Conservation (phyloP, 2,113 vertebrate genomes). For the Cariama cristata region DNA sequence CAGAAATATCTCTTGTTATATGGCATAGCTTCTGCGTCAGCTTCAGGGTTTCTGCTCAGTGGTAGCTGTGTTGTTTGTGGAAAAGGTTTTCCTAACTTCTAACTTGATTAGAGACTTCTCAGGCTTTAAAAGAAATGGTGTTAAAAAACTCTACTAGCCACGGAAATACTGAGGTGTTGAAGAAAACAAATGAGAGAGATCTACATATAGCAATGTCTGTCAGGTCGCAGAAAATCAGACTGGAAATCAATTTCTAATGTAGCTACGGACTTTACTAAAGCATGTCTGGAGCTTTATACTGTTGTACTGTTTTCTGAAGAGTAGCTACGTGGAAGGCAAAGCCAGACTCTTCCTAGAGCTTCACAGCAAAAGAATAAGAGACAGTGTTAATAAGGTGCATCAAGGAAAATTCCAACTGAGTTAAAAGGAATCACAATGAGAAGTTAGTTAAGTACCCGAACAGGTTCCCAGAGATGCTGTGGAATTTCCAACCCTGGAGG, state of each 20-base stretch:
- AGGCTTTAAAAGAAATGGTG: not conserved
- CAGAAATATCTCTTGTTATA: not conserved
- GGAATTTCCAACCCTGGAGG: not conserved
- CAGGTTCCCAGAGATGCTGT: not conserved
- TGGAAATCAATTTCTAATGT: not conserved
- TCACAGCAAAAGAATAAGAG: not conserved
- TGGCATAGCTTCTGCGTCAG: not conserved
- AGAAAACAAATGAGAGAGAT: not conserved
- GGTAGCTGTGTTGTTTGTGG: not conserved
- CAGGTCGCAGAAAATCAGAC: not conserved
- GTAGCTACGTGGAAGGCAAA: not conserved
- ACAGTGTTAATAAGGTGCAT: not conserved
- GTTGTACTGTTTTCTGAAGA: not conserved
- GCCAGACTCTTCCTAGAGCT: not conserved
- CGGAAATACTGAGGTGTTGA: not conserved
- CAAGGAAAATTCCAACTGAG: not conserved
- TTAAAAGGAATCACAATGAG: not conserved
- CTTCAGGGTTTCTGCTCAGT: not conserved
- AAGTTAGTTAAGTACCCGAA: not conserved
- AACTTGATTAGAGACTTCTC: not conserved
- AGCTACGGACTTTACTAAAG: not conserved
- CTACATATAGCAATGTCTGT: not conserved
- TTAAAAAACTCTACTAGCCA: not conserved
- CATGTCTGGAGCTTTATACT: not conserved
- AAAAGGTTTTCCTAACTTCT: not conserved